Percentiles rank a stretch among this genome's conserved stretches.
Evolutionary conservation across 1,140 invertebrate species (phyloP).

Genomic region (Elymnias hypermnestra): DNA sequence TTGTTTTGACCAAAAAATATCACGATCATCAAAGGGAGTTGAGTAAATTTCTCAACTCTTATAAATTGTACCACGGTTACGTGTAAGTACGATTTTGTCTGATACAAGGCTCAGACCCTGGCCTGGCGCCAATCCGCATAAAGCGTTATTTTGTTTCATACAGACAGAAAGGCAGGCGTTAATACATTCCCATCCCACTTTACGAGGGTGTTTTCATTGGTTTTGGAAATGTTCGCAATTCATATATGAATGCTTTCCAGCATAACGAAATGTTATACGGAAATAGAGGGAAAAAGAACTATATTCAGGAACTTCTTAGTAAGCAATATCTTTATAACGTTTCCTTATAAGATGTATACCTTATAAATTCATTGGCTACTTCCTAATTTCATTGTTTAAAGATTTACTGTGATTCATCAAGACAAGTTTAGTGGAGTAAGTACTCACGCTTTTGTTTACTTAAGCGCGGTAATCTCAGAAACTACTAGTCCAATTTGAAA

Average conservation of each 20-base stretch:
- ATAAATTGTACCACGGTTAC: slow-evolving; percentile 1
- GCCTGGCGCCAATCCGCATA: slow-evolving; percentile 38
- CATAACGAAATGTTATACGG: slow-evolving; percentile 1
- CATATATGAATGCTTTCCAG: slow-evolving; percentile 14
- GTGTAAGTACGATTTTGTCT: slow-evolving; percentile 33
- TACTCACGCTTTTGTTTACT: too few relatives aligned
- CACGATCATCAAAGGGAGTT: too few relatives aligned
- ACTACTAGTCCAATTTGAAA: too few relatives aligned
- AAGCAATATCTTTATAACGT: not conserved
- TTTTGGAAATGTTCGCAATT: slow-evolving; percentile 25
- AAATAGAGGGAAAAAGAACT: slow-evolving; percentile 8
- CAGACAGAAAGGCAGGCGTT: slow-evolving; percentile 37
- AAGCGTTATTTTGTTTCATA: slow-evolving; percentile 44
- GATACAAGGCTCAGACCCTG: slow-evolving; percentile 35
- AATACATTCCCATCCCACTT: slow-evolving; percentile 36
- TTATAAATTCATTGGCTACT: too few relatives aligned
- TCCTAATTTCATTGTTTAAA: too few relatives aligned
- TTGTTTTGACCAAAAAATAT: too few relatives aligned
- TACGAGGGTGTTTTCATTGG: slow-evolving; percentile 28
- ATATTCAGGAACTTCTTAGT: not conserved
- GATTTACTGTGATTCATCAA: too few relatives aligned
- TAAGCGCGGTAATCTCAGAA: too few relatives aligned
- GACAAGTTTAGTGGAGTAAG: too few relatives aligned
- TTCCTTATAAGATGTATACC: too few relatives aligned
- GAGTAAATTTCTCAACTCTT: too few relatives aligned